Percentiles rank a stretch among this genome's conserved stretches.
phyloP scores from a whole-genome alignment of 2,113 vertebrate species.

The Gobio gobio region DNA sequence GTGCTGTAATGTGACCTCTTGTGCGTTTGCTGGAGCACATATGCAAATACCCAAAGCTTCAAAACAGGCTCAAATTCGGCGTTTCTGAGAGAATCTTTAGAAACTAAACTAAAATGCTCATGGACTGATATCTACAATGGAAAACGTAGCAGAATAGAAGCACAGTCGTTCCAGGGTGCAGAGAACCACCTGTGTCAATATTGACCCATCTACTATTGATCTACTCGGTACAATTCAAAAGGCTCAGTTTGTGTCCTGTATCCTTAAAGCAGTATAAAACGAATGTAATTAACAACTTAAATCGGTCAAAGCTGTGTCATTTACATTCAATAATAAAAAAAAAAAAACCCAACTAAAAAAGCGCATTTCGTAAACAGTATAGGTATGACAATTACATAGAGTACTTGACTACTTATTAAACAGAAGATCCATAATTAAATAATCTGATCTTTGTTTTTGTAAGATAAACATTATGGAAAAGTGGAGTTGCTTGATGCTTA shows the following conservation, averaged over 20 bases:
- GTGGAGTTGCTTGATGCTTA: not conserved
- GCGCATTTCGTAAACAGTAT: not conserved
- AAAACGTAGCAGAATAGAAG: not conserved
- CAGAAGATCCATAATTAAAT: not conserved
- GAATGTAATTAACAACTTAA: no score
- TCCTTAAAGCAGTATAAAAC: not conserved
- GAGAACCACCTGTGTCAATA: constrained; percentile 45
- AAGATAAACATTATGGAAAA: not conserved
- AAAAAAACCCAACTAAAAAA: not conserved
- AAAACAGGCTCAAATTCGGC: not conserved
- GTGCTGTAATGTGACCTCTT: constrained; percentile 11
- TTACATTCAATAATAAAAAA: not conserved
- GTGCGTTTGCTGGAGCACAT: not conserved
- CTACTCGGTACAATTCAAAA: not conserved
- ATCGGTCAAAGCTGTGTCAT: not conserved
- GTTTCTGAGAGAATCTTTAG: not conserved
- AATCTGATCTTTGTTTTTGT: not conserved
- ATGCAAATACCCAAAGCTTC: constrained; percentile 18
- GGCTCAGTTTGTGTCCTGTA: constrained; percentile 8
- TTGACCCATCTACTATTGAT: constrained; percentile 43
- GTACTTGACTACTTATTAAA: not conserved
- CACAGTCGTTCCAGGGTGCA: constrained; percentile 15
- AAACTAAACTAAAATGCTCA: not conserved
- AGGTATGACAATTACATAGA: not conserved
- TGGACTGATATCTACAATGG: not conserved